Conservation (phyloP, 2,888 invertebrate species). For the Gerris lacustris region DNA sequence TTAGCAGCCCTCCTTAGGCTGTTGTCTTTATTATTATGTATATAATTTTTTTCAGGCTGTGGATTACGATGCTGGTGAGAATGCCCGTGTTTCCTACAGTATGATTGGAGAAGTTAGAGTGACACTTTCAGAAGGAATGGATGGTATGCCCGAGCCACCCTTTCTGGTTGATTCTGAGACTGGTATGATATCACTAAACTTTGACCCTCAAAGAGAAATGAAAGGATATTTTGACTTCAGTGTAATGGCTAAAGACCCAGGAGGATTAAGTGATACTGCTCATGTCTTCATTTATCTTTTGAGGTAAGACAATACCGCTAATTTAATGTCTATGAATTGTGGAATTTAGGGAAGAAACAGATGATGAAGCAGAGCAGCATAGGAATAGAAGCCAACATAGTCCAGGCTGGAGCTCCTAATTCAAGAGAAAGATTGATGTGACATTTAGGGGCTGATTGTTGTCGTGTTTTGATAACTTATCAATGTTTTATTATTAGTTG, state of each 20-base stretch:
- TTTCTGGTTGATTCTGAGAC: conserved; percentile 72
- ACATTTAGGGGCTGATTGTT: too few species aligned
- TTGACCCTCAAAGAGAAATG: conserved; percentile 92
- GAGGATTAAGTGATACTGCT: conserved; percentile 66
- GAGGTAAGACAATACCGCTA: neutral
- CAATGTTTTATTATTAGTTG: too few species aligned
- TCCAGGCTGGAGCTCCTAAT: too few species aligned
- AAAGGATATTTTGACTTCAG: conserved; percentile 91
- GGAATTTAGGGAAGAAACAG: too few species aligned
- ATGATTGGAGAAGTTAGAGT: conserved; percentile 66
- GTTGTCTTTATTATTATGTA: too few species aligned
- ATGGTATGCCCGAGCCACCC: conserved; percentile 63
- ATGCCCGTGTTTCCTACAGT: conserved; percentile 64
- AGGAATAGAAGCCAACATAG: too few species aligned
- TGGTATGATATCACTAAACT: conserved; percentile 75
- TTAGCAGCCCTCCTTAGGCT: too few species aligned
- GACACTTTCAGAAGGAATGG: conserved; percentile 73
- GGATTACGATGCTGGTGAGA: conserved; percentile 62
- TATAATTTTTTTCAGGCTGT: conserved; percentile 45
- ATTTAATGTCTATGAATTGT: too few species aligned
- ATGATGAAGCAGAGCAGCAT: too few species aligned
- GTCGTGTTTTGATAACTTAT: too few species aligned
- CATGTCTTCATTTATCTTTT: conserved; percentile 83
- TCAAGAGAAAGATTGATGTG: too few species aligned
- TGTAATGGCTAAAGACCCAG: conserved; percentile 73